Evolutionary conservation across 1,140 invertebrate genomes (phyloP).

Genomic region (Scaptomyza hsui): DNA sequence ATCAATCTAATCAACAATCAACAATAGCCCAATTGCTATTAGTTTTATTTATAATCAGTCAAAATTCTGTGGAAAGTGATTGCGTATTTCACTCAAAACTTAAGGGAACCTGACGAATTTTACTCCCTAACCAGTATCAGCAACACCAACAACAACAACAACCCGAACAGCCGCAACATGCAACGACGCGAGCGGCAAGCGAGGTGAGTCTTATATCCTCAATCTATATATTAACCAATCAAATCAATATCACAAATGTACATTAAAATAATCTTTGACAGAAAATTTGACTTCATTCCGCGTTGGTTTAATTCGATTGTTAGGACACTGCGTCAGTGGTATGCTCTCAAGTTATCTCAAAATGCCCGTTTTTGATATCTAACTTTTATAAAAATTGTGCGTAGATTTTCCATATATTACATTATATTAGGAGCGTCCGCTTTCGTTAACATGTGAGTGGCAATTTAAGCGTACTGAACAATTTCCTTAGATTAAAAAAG

Average conservation of each 20-base stretch:
- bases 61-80: conserved; percentile 66
- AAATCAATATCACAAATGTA: conserved; percentile 4
- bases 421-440: too few species aligned
- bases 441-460: too few species aligned
- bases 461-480: too few species aligned
- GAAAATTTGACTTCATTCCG: conserved; percentile 18
- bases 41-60: conserved; percentile 51
- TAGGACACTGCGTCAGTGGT: conserved; percentile 18
- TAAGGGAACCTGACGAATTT: conserved; percentile 44
- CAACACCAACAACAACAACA: conserved; percentile 26
- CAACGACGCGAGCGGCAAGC: conserved; percentile 75
- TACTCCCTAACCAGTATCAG: conserved; percentile 6
- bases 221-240: not conserved
- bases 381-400: conserved; percentile 12
- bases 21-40: conserved; percentile 41
- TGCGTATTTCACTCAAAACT: conserved; percentile 61
- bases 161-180: conserved; percentile 46
- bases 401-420: not conserved
- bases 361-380: not conserved
- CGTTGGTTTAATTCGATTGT: conserved; percentile 12
- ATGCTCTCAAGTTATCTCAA: not conserved
- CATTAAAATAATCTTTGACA: conserved; percentile 1
- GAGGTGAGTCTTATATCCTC: conserved; percentile 62
- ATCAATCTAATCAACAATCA: conserved; percentile 49
- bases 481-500: too few species aligned